Conservation (phyloP, 2,888 invertebrate species). For the Coleophora flavipennella region DNA sequence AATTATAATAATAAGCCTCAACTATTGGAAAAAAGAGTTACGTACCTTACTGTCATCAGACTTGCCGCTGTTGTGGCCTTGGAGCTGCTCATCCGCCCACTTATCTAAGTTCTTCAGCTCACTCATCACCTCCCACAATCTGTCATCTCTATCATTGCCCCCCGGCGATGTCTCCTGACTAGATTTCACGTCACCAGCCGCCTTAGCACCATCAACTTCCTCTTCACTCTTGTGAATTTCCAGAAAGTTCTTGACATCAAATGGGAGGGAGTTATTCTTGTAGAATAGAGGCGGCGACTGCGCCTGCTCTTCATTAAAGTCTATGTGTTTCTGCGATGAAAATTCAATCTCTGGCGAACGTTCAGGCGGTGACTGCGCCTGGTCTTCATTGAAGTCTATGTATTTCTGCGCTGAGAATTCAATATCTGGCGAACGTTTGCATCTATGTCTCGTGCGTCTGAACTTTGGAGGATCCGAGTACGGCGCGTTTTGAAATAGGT, state of each 20-base stretch:
- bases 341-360: conserved; percentile 39
- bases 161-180: conserved; percentile 26
- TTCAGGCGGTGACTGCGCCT: conserved; percentile 21
- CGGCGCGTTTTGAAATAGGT: conserved; percentile 32
- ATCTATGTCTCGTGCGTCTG: conserved; percentile 24
- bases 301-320: conserved; percentile 35
- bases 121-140: conserved; percentile 57
- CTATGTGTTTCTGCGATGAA: conserved; percentile 44
- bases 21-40: no score
- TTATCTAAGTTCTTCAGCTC: conserved; percentile 54
- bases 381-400: conserved; percentile 47
- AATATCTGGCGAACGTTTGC: conserved; percentile 32
- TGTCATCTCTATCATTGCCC: conserved; percentile 36
- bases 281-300: conserved; percentile 35
- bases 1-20: no score
- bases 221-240: conserved; percentile 30
- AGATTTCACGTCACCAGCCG: conserved; percentile 18
- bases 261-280: conserved; percentile 50
- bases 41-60: conserved; percentile 58
- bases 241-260: conserved; percentile 39
- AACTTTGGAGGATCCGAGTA: conserved; percentile 39
- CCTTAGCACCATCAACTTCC: conserved; percentile 36
- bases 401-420: conserved; percentile 42
- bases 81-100: conserved; percentile 60
- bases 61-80: conserved; percentile 33